phyloP scores from a whole-genome alignment of 2,888 invertebrate genomes.

The Watsonalla binaria region DNA sequence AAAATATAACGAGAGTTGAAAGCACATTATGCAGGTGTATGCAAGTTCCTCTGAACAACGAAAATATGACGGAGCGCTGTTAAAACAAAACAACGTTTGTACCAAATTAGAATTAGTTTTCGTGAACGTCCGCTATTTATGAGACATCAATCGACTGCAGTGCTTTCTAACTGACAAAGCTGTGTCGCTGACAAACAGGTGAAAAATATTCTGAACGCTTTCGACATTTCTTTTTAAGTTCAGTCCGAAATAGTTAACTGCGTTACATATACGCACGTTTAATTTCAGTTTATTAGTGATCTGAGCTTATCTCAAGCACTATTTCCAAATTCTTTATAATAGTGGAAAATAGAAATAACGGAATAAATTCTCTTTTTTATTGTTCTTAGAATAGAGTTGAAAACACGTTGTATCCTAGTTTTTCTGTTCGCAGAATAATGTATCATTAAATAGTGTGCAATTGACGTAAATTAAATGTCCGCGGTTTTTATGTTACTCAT shows the following conservation, averaged over 20 bases:
- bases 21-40: background rate
- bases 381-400: background rate
- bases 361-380: no score
- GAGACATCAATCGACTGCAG: slow-evolving; percentile 54
- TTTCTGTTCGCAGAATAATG: background rate
- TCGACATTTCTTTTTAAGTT: slow-evolving; percentile 6
- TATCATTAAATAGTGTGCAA: background rate
- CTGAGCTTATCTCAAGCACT: background rate
- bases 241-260: background rate
- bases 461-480: background rate
- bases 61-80: slow-evolving; percentile 31
- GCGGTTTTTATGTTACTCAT: background rate
- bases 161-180: slow-evolving; percentile 43
- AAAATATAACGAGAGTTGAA: no score
- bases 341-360: no score
- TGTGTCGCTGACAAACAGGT: slow-evolving; percentile 30
- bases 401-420: background rate
- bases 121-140: slow-evolving; percentile 56
- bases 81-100: slow-evolving; percentile 30
- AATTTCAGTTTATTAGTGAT: background rate
- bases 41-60: slow-evolving; percentile 13
- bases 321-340: background rate
- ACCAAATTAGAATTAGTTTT: slow-evolving; percentile 60
- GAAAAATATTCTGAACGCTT: slow-evolving; percentile 32
- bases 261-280: background rate